Percentiles rank a stretch among this genome's conserved stretches.
These are phyloP conservation scores for Sphaeramia orbicularis DNA, from an alignment of 2,797 vertebrate genomes.

Conservation along the genomic window DNA sequence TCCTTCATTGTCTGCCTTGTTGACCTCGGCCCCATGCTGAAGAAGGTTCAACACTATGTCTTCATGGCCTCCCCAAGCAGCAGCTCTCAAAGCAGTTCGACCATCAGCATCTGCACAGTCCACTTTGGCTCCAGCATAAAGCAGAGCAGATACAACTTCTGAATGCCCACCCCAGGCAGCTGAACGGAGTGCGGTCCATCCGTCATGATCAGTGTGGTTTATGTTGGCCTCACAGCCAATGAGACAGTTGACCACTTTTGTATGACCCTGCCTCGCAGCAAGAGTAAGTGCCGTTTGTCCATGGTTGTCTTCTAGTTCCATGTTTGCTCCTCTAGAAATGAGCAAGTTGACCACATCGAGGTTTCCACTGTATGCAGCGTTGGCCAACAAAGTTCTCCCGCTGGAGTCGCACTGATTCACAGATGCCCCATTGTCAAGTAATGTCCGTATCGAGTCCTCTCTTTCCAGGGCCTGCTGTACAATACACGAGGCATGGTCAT, in stretches of 20 bases:
- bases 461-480: conserved; percentile 96
- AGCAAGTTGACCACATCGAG: conserved; percentile 96
- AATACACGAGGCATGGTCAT: conserved; percentile 93
- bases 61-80: conserved; percentile 98
- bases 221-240: conserved; percentile 96
- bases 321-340: conserved; percentile 92
- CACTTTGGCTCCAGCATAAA: conserved; percentile 96
- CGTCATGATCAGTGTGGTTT: conserved; percentile 96
- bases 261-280: conserved; percentile 96
- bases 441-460: conserved; percentile 95
- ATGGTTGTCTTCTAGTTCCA: conserved; percentile 93
- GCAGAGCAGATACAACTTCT: conserved; percentile 96
- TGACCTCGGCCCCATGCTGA: conserved; percentile 96
- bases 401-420: conserved; percentile 96
- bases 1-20: conserved; percentile 98
- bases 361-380: conserved; percentile 95
- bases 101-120: conserved; percentile 97
- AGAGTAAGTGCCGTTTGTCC: conserved; percentile 97
- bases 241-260: conserved; percentile 96
- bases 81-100: conserved; percentile 94
- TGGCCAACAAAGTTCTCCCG: conserved; percentile 93
- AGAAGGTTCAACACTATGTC: conserved; percentile 97
- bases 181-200: conserved; percentile 96
- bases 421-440: conserved; percentile 94
- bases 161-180: conserved; percentile 98